Evolutionary conservation across 2,888 invertebrate genomes (phyloP).

Genomic region (Sphinx pinastri): DNA sequence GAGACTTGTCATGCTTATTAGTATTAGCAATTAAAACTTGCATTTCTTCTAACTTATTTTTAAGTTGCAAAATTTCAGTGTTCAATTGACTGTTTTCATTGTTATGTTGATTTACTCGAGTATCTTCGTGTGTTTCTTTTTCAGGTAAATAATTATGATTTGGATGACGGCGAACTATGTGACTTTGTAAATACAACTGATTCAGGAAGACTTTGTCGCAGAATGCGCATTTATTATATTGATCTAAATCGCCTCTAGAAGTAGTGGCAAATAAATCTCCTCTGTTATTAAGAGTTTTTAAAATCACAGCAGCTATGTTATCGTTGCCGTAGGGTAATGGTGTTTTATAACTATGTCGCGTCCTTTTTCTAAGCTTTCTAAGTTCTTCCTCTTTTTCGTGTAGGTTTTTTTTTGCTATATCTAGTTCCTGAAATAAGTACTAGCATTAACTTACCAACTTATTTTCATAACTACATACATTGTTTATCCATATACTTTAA

Average conservation of each 20-base stretch:
- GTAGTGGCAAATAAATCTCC: slow-evolving; percentile 62
- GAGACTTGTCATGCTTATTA: slow-evolving; percentile 40
- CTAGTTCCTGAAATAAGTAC: slow-evolving; percentile 73
- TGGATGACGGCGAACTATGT: slow-evolving; percentile 84
- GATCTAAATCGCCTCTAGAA: slow-evolving; percentile 58
- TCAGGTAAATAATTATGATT: slow-evolving; percentile 60
- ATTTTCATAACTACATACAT: too few species aligned
- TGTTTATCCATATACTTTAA: too few species aligned
- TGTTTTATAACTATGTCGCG: slow-evolving; percentile 61
- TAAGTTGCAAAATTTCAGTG: slow-evolving; percentile 73
- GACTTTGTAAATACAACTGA: slow-evolving; percentile 86
- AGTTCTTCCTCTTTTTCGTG: slow-evolving; percentile 77
- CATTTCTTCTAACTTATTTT: slow-evolving; percentile 78
- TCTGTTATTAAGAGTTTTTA: slow-evolving; percentile 71
- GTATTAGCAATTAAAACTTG: slow-evolving; percentile 54
- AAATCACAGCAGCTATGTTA: slow-evolving; percentile 76
- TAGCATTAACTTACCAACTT: slow-evolving; percentile 30
- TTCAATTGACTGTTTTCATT: slow-evolving; percentile 85
- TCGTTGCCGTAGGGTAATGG: slow-evolving; percentile 71
- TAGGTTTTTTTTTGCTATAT: slow-evolving; percentile 78
- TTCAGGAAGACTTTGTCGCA: slow-evolving; percentile 88
- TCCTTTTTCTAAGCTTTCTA: slow-evolving; percentile 77
- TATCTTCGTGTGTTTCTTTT: slow-evolving; percentile 63
- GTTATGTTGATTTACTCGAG: slow-evolving; percentile 39
- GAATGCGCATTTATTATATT: slow-evolving; percentile 84